A percentile compares a stretch with the other conserved stretches of the same genome.
Conservation (phyloP, 2,888 invertebrate species). For the Agapetus fuscipes region DNA sequence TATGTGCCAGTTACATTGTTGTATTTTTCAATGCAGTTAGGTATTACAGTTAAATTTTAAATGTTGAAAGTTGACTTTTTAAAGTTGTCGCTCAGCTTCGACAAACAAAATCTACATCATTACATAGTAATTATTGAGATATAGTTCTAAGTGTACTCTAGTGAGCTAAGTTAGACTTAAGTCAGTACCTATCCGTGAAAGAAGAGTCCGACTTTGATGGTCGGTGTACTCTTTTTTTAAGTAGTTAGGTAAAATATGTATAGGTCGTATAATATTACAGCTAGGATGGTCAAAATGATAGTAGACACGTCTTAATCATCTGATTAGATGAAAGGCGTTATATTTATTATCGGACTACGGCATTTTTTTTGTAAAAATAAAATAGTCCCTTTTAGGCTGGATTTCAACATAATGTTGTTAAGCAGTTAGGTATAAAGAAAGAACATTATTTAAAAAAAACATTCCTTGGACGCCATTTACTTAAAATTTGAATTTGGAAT, state of each 20-base stretch:
- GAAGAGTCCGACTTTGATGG: too few relatives aligned
- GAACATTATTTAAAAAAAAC: too few relatives aligned
- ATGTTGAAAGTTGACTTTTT: constrained; percentile 1
- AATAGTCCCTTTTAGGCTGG: too few relatives aligned
- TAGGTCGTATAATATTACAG: constrained; percentile 22
- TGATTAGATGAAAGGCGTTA: too few relatives aligned
- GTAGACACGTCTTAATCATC: constrained; percentile 6
- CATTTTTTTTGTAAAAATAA: too few relatives aligned
- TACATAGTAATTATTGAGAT: constrained; percentile 16
- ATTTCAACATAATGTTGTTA: too few relatives aligned
- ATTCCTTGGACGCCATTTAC: too few relatives aligned
- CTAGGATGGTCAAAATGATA: constrained; percentile 21
- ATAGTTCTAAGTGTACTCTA: constrained; percentile 15
- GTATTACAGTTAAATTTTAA: too few relatives aligned
- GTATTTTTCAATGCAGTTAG: constrained; percentile 19
- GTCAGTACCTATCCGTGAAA: constrained; percentile 16
- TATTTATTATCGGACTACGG: too few relatives aligned
- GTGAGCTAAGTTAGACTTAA: constrained; percentile 17
- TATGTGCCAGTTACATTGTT: constrained; percentile 54
- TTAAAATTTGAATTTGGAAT: too few relatives aligned
- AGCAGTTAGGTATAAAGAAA: too few relatives aligned
- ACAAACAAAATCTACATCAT: constrained; percentile 17
- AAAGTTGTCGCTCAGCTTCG: not conserved
- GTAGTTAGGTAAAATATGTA: constrained; percentile 48
- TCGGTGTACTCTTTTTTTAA: too few relatives aligned